phyloP scores from a whole-genome alignment of 35 echinoderm and acorn worm species.

The Strongylocentrotus purpuratus region DNA sequence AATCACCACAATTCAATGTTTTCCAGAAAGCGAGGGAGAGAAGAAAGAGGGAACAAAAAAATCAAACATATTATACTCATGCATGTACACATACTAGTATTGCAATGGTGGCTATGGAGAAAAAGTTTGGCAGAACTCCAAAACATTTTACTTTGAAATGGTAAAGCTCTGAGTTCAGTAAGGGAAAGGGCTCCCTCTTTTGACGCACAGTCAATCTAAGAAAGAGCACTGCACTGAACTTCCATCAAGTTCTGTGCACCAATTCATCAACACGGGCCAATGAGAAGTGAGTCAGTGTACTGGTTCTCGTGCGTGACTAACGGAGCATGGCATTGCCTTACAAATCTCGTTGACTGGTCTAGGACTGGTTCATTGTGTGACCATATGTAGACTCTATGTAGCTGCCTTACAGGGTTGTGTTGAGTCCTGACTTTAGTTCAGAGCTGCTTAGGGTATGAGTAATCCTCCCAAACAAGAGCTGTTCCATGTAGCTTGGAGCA shows the following conservation, averaged over 20 bases:
- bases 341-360: slow-evolving; percentile 29
- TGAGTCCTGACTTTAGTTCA: not conserved
- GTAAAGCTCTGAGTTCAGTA: not conserved
- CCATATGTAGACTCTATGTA: not conserved
- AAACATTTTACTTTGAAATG: not conserved
- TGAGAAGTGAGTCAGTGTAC: slow-evolving; percentile 36
- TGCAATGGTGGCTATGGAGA: not conserved
- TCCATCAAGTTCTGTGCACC: not conserved
- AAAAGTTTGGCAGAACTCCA: not conserved
- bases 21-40: no score
- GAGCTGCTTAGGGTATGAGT: not conserved
- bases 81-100: not conserved
- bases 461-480: not conserved
- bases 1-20: no score
- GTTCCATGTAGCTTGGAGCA: not conserved
- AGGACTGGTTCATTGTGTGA: slow-evolving; percentile 40
- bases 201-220: not conserved
- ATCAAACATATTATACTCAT: no score
- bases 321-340: slow-evolving; percentile 21
- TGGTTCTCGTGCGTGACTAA: slow-evolving; percentile 33
- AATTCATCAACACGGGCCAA: not conserved
- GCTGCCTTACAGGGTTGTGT: not conserved
- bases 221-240: not conserved
- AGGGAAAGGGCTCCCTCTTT: not conserved
- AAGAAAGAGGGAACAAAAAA: no score